Conservation (phyloP, 2,888 invertebrate species). For the Hololepta plana region DNA sequence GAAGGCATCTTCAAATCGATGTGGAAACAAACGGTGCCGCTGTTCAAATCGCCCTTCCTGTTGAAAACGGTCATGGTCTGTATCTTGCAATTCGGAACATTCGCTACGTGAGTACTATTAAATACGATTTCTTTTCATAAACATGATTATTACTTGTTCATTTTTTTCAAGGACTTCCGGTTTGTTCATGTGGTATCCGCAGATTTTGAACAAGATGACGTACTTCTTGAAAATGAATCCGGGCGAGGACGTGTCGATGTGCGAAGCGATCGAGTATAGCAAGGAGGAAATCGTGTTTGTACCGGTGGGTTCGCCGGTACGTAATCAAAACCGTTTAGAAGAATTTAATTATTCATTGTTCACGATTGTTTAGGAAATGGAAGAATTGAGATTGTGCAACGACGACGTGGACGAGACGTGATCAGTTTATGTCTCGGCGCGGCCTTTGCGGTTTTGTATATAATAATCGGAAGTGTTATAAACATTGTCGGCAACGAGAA, state of each 20-base stretch:
- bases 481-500: constrained; percentile 36
- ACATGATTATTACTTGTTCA: too few species aligned
- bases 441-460: constrained; percentile 18
- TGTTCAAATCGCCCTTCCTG: constrained; percentile 19
- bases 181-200: constrained; percentile 38
- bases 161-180: constrained; percentile 1
- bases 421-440: constrained; percentile 19
- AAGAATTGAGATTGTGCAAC: too few species aligned
- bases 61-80: constrained; percentile 23
- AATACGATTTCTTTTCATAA: constrained; percentile 1
- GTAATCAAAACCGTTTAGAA: too few species aligned
- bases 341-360: too few species aligned
- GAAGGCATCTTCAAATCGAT: constrained; percentile 17
- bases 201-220: constrained; percentile 34
- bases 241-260: constrained; percentile 16
- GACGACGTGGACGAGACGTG: not conserved
- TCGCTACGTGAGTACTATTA: constrained; percentile 20
- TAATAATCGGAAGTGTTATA: constrained; percentile 23
- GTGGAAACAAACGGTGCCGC: constrained; percentile 24
- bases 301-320: too few species aligned
- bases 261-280: constrained; percentile 16
- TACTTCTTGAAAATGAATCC: constrained; percentile 14
- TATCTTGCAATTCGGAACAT: constrained; percentile 25
- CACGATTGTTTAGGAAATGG: too few species aligned
- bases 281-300: too few species aligned